Base-by-base conservation (phyloP, 2,888 invertebrate species). In the Cryptophagus acutangulus region DNA sequence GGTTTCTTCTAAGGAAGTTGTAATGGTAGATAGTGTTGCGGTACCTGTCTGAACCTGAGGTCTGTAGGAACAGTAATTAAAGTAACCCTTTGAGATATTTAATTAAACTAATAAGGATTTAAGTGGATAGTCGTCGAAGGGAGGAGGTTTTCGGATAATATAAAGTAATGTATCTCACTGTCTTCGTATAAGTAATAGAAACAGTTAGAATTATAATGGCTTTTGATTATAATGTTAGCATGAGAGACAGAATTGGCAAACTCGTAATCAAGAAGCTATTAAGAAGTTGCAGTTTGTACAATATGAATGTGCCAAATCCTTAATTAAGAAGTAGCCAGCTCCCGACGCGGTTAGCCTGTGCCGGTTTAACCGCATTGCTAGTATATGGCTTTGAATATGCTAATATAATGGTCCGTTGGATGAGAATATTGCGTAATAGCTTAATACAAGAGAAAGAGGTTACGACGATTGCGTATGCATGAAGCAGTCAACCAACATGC, bases 341-440 rank as follows among this genome's bases (percentile, higher is more conserved):
- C 51, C 50, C 50, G 51, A 40, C 45, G 53, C 45, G 49, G 48
- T 35, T 44, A 37, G 12, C 8, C 46, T 41, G 47, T 45, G 47
- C 43, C 43, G 54, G 55, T 54, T 57, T 54, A 54, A 55, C 54
- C 55, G 52, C 52, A 57, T 52, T 57, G 51, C 54, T 61, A 55
- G 59, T 62, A 57, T 63, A 65, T 64, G 60, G 58, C 59, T 54
- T 48, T 59, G 56, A 63, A 64, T 65, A 65, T 66, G 65, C 65
- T 65, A 67, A 66, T 65, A 60, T 65, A 59, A 65, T 62, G 59
- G 62, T 57, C 55, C 52, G 53, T 55, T 55, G 52, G 62, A 60
- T 57, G 62, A 51, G 62, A 60, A 63, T 64, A 63, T 62, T 65
- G 63, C 63, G 60, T 64, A 62, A 62, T 62, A 54, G 61, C 62